phyloP scores from a whole-genome alignment of 2,797 vertebrate species.

The Peromyscus nudipes region DNA sequence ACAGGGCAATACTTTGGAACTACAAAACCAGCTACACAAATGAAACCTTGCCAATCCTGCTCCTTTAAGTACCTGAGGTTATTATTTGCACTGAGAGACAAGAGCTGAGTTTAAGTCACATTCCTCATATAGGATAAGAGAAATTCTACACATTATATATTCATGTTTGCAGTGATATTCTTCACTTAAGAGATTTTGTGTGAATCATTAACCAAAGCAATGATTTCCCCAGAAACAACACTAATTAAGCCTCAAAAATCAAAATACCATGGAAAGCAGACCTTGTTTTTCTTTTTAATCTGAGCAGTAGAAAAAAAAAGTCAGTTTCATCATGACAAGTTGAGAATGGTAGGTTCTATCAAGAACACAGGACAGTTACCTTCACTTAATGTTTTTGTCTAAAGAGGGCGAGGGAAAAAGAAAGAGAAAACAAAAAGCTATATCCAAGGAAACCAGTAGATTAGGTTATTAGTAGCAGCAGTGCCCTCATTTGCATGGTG shows the following conservation, averaged over 20 bases:
- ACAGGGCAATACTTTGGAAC: constrained; percentile 7
- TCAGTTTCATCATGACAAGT: not conserved
- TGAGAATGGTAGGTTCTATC: not conserved
- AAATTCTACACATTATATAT: constrained; percentile 69
- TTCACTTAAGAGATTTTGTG: constrained; percentile 73
- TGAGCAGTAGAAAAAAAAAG: constrained; percentile 60
- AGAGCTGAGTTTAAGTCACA: not conserved
- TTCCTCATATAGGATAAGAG: not conserved
- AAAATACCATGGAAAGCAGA: constrained; percentile 73
- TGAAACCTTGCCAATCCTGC: not conserved
- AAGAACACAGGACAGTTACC: not conserved
- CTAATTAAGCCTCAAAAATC: constrained; percentile 81
- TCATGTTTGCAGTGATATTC: constrained; percentile 58
- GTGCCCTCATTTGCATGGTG: not conserved
- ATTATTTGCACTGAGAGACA: not conserved
- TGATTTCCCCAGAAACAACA: constrained; percentile 78
- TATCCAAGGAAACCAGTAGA: not conserved
- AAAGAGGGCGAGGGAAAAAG: not conserved
- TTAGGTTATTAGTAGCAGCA: not conserved
- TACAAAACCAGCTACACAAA: constrained; percentile 8
- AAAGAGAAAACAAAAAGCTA: not conserved
- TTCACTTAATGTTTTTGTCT: not conserved
- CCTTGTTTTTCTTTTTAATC: constrained; percentile 55
- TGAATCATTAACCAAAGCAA: constrained; percentile 79
- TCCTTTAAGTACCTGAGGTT: not conserved